Evolutionary conservation across 2,888 invertebrate species (phyloP), one percentile per base, ranked within the genome.

Genomic region (Ochropacha duplaris): DNA sequence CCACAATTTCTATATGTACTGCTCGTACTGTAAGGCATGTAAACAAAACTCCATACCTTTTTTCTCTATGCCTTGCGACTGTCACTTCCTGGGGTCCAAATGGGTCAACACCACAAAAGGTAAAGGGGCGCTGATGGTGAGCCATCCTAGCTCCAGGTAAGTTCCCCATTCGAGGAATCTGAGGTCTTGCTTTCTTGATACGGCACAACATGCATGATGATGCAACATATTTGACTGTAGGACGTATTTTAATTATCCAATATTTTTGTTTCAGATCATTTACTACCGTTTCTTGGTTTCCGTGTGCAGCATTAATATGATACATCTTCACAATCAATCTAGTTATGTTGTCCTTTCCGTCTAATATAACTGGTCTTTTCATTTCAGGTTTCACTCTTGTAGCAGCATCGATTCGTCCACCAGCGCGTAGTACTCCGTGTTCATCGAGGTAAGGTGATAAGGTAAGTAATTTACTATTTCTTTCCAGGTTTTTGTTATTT

Each of bases 1-100:
- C 0, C 0, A 67, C 69, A 2, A 65, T 8, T 49, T 71, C 69
- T 11, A 71, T 54, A 44, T 69, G 69, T 1, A 70, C 50, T 1
- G 69, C 68, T n/a, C 69, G 56, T 6, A 66, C 62, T 9, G 70
- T 68, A 0, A 70, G 31, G 28, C 70, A 70, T 6, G 66, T 69
- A 50, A 71, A 71, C 1, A 69, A 14, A 0, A 64, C 67, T 2
- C 66, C 69, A 22, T 63, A 71, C 14, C 61, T 22, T 11, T 59
- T 62, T 34, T 60, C 58, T 28, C 55, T 26, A 1, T 57, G 49
- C 16, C 67, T 28, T 1, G 65, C 63, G 1, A 66, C 49, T 0
- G 67, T 60, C 0, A 68, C 55, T 16, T 57, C 56, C 56, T 66
- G 54, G 1, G 66, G 64, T 0, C 68, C 66, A 26, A 70, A 68